Evolutionary conservation across 2,797 vertebrate species (phyloP), one percentile per base, ranked within the genome.

Genomic region (Coracias cyanogaster): DNA sequence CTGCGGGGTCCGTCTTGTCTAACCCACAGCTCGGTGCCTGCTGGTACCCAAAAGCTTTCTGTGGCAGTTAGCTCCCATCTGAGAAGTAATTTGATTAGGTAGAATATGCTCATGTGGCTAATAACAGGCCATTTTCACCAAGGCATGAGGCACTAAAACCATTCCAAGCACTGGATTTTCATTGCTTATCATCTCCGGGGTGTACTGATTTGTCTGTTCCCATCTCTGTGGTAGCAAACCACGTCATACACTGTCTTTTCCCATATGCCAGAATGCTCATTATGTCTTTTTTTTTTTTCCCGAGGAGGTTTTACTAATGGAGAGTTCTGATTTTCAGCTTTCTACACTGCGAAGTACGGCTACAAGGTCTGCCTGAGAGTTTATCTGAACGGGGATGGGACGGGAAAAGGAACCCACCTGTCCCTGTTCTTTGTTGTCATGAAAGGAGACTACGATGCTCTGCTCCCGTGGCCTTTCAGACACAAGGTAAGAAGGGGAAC

Each of bases 391-490:
- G 99, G 99, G 12, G 99, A 99, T 2, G 99, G 99, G 21, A 94
- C 96, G 0, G 98, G 98, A 25, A 99, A 98, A 48, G 98, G 98
- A 28, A 98, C 98, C 3, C 98, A 99, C 65, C 58, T 99, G 93
- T 99, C 99, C 3, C 97, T 99, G 61, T 99, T 99, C 97, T 98
- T 99, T 5, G 98, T 98, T 25, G 97, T 99, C 77, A 99, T 99
- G 98, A 98, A 95, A 79, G 99, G 99, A 48, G 98, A 98, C 25
- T 98, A 99, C 0, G 99, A 99, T 1, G 97, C 98, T 8, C 82
- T 99, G 85, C 98, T 99, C 18, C 95, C 97, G 0, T 99, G 98
- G 99, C 99, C 99, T 4, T 99, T 99, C 93, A 97, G 97, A 51
- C 98, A 99, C 94, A 99, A 99, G 99, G 99, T 99, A 95, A 87